Conservation (phyloP, 2,113 vertebrate genomes). For the Notiomystis cincta region DNA sequence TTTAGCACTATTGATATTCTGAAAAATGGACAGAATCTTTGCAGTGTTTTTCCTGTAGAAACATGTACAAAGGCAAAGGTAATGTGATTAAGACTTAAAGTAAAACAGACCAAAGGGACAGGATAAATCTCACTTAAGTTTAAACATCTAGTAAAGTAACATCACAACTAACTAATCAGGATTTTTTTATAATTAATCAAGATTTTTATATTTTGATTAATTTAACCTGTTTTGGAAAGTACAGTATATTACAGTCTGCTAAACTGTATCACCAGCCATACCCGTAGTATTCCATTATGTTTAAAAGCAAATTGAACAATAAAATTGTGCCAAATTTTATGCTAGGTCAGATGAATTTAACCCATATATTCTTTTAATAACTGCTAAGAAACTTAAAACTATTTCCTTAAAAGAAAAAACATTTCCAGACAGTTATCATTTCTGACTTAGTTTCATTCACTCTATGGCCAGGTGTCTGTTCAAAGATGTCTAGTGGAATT, state of each 20-base stretch:
- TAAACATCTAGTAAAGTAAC: background rate
- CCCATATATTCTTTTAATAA: background rate
- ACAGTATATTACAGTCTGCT: background rate
- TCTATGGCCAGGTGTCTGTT: background rate
- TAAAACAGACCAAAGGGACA: background rate
- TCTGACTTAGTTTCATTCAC: background rate
- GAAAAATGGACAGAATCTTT: background rate
- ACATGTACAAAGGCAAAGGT: background rate
- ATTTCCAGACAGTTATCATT: background rate
- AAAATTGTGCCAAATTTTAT: background rate
- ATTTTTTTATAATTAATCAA: background rate
- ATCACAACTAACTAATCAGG: background rate
- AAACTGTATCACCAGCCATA: background rate
- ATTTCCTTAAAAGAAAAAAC: background rate
- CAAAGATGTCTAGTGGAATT: background rate
- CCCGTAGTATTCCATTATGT: background rate
- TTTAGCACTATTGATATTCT: background rate
- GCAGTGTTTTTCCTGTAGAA: background rate
- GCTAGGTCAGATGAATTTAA: background rate
- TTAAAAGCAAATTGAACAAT: background rate
- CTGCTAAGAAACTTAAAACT: background rate
- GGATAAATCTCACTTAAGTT: background rate
- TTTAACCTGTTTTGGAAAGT: background rate
- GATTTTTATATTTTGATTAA: background rate
- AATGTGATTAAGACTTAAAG: background rate